Base-by-base conservation (phyloP, 2,797 vertebrate species). In the Nannoperca obscura region DNA sequence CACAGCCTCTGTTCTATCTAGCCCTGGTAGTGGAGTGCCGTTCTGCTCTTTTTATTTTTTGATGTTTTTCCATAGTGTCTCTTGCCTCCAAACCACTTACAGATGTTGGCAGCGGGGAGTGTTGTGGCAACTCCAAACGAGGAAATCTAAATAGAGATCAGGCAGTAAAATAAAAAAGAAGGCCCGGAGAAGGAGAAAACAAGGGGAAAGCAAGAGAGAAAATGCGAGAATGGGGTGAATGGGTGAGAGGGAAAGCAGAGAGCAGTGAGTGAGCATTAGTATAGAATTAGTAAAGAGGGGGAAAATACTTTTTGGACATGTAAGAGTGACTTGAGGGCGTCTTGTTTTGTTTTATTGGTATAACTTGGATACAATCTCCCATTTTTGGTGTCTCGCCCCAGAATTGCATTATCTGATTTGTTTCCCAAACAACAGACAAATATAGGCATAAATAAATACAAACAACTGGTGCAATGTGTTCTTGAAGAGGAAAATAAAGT, bases 61-160 rank as follows among this genome's bases (percentile, higher is more conserved):
- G 74, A 87, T 88, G 81, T 91, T 94, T 91, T 93, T 94, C 92
- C 90, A 91, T 90, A 87, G 87, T 91, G 93, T 92, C 91, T 95
- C 89, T 89, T 81, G 88, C 88, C 89, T 93, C 88, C 88, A 94
- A 95, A 95, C 89, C 91, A 91, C 89, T 94, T 91, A 88, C 95
- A 95, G 94, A 95, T 95, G 94, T 95, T 95, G 94, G 93, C 93
- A 94, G 89, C 72, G 8, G 87, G 84, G 91, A 91, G 79, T 80
- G 76, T 91, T 93, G 92, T 94, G 94, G 94, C 93, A 93, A 92
- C 91, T 94, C 91, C 87, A 92, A 94, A 95, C 88, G 71, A 93
- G 91, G 89, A 94, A 94, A 94, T 93, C 93, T 94, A 94, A 95
- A 94, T 93, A 90, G 86, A 92, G 92, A 94, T 92, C 88, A 83